Evolutionary conservation across 2,797 vertebrate species (phyloP).

Genomic region (Fistularia commersonii): DNA sequence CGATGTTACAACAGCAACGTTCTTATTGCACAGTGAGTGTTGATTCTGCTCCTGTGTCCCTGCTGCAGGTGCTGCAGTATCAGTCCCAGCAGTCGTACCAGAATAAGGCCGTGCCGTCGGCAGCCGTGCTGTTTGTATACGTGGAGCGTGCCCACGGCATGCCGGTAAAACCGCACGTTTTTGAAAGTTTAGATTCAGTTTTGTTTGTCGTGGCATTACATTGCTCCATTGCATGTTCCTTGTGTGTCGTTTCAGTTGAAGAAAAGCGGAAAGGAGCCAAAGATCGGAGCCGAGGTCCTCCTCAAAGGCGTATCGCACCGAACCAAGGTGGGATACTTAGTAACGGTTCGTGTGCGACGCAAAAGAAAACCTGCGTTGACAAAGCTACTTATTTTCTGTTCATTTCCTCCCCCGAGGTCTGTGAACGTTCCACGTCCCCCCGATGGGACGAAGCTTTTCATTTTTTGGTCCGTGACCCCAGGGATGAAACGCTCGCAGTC

Average conservation of each 20-base stretch:
- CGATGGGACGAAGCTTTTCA: slow-evolving; percentile 86
- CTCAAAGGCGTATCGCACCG: slow-evolving; percentile 73
- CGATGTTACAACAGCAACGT: background rate
- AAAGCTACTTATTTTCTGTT: background rate
- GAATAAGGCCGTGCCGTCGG: slow-evolving; percentile 81
- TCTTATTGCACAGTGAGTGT: background rate
- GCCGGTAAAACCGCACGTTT: slow-evolving; percentile 72
- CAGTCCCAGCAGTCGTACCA: slow-evolving; percentile 81
- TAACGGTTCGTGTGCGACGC: background rate
- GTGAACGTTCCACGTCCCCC: slow-evolving; percentile 78
- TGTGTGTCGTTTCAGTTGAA: slow-evolving; percentile 71
- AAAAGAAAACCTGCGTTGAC: background rate
- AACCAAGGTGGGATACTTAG: slow-evolving; percentile 80
- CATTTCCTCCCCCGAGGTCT: slow-evolving; percentile 62
- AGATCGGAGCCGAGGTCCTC: slow-evolving; percentile 73
- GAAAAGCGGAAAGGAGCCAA: slow-evolving; percentile 85
- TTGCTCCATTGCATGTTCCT: background rate
- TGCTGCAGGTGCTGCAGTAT: slow-evolving; percentile 78
- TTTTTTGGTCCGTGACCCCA: slow-evolving; percentile 84
- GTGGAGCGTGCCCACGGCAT: slow-evolving; percentile 85
- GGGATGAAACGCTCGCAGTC: slow-evolving; percentile 78
- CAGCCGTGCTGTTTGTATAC: slow-evolving; percentile 83
- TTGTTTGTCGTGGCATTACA: background rate
- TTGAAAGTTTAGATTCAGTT: background rate
- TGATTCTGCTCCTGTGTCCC: background rate